Evolutionary conservation across 2,113 vertebrate species (phyloP).

Genomic region (Lates calcarifer): DNA sequence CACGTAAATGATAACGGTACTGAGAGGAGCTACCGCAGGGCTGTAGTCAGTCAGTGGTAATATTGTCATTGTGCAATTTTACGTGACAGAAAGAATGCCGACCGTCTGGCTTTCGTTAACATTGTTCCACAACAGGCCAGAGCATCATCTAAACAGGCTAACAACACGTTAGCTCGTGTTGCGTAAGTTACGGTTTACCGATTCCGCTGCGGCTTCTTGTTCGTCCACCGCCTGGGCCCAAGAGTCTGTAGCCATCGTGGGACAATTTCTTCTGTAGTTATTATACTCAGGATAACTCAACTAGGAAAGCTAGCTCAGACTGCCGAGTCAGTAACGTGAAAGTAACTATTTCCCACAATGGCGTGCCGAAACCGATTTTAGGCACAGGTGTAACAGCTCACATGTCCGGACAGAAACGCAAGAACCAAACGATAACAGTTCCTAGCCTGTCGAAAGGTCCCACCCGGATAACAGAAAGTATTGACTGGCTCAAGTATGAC

Average conservation of each 20-base stretch:
- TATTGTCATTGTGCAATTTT: rapidly evolving
- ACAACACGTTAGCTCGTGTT: constrained; percentile 61
- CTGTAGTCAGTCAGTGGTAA: not conserved
- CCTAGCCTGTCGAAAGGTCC: constrained; percentile 33
- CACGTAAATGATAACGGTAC: not conserved
- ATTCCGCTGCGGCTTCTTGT: constrained; percentile 94
- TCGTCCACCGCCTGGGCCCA: constrained; percentile 95
- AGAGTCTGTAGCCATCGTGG: constrained; percentile 92
- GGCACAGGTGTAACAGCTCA: constrained; percentile 46
- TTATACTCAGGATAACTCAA: not conserved
- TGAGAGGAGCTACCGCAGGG: rapidly evolving
- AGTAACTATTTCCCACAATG: constrained; percentile 77
- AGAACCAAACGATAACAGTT: constrained; percentile 38
- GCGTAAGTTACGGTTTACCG: constrained; percentile 85
- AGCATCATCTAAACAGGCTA: constrained; percentile 40
- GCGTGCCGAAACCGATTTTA: constrained; percentile 69
- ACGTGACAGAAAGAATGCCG: rapidly evolving
- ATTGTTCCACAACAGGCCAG: constrained; percentile 34
- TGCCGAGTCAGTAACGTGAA: constrained; percentile 4
- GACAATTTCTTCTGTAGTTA: constrained; percentile 15
- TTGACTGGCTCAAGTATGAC: rapidly evolving
- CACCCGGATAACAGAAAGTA: not conserved
- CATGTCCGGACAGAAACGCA: constrained; percentile 45
- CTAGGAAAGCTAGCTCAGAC: not conserved
- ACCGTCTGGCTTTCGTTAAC: not conserved